These are phyloP conservation scores for Acrobasis consociella DNA, from an alignment of 2,888 invertebrate genomes.

Conservation along the genomic window DNA sequence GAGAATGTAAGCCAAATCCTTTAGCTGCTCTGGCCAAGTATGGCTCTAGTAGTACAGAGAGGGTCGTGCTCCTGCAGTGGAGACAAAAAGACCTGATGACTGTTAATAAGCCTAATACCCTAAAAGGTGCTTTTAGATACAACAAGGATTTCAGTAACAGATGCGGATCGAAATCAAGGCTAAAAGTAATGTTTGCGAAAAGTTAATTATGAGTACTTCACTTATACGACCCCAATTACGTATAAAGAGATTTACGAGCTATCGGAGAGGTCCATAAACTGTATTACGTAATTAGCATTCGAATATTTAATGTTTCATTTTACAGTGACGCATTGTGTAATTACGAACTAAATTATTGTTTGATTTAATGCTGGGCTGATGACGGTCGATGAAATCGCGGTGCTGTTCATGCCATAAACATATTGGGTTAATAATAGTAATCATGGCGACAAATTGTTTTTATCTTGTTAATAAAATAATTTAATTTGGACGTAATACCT, in stretches of 20 bases:
- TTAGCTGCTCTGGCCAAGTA: too few relatives aligned
- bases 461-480: too few relatives aligned
- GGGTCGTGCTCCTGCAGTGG: too few relatives aligned
- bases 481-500: too few relatives aligned
- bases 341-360: constrained; percentile 11
- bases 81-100: too few relatives aligned
- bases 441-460: too few relatives aligned
- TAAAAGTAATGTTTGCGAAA: constrained; percentile 20
- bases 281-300: constrained; percentile 44
- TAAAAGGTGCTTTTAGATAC: not conserved
- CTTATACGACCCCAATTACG: constrained; percentile 39
- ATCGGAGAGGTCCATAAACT: constrained; percentile 42
- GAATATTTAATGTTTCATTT: constrained; percentile 31
- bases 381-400: not conserved
- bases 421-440: too few relatives aligned
- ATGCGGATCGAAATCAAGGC: constrained; percentile 7
- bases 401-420: not conserved
- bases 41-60: too few relatives aligned
- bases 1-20: too few relatives aligned
- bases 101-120: not conserved
- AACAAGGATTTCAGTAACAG: not conserved
- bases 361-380: not conserved
- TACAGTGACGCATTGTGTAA: constrained; percentile 12
- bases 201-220: constrained; percentile 26
- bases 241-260: constrained; percentile 36